These are phyloP conservation scores for Falco novaeseelandiae DNA, from an alignment of 2,797 vertebrate genomes.

Conservation along the genomic window DNA sequence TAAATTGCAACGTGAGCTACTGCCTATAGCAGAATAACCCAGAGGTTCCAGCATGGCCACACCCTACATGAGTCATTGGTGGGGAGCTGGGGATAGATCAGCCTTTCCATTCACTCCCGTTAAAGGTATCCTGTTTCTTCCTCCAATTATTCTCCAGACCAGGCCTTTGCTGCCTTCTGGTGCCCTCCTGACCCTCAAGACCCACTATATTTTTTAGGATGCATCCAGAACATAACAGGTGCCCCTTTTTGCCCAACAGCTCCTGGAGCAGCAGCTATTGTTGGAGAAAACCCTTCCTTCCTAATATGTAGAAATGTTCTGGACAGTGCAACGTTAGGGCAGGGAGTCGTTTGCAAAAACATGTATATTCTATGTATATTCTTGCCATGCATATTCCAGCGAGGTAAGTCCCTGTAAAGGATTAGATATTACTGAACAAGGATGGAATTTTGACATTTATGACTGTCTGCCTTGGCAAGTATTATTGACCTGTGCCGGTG, in stretches of 20 bases:
- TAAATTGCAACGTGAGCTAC: background rate
- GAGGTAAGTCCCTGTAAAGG: background rate
- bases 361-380: background rate
- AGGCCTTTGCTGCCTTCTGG: background rate
- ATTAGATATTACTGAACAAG: background rate
- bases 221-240: background rate
- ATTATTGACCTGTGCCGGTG: background rate
- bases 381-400: background rate
- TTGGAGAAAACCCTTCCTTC: background rate
- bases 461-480: background rate
- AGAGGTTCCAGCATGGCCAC: background rate
- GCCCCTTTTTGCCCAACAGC: background rate
- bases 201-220: background rate
- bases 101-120: background rate
- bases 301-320: background rate
- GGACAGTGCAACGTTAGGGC: background rate
- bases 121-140: background rate
- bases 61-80: background rate
- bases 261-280: background rate
- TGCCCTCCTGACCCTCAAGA: background rate
- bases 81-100: background rate
- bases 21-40: background rate
- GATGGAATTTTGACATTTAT: background rate
- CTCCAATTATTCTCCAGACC: background rate
- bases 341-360: background rate